phyloP scores from a whole-genome alignment of 2,888 invertebrate species.

The Microplitis manilae region DNA sequence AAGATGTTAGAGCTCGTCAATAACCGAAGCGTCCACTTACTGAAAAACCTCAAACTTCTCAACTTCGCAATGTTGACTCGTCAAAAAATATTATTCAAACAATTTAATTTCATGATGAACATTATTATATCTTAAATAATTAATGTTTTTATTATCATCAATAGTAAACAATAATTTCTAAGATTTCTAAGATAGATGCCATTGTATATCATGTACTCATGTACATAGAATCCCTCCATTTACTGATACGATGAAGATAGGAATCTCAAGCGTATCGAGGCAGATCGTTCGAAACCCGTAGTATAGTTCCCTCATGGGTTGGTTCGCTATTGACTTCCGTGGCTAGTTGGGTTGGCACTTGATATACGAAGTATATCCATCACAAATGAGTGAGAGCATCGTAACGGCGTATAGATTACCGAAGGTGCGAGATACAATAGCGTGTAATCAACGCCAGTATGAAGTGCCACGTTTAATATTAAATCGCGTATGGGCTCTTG shows the following conservation, averaged over 20 bases:
- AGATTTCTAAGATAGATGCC: not conserved
- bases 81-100: no score
- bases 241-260: not conserved
- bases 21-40: constrained; percentile 6
- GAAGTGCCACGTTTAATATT: constrained; percentile 39
- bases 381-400: constrained; percentile 43
- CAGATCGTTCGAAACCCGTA: constrained; percentile 28
- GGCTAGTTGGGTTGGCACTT: constrained; percentile 26
- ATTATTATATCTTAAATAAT: not conserved
- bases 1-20: constrained; percentile 10
- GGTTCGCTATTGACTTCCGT: constrained; percentile 42
- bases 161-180: not conserved
- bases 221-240: not conserved
- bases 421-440: constrained; percentile 64
- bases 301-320: constrained; percentile 19
- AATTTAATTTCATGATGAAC: not conserved
- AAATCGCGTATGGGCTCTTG: constrained; percentile 33
- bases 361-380: constrained; percentile 56
- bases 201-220: not conserved
- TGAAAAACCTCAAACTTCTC: constrained; percentile 13
- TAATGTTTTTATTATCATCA: not conserved
- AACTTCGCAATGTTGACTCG: not conserved
- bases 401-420: constrained; percentile 61
- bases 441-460: constrained; percentile 63
- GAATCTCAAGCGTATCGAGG: constrained; percentile 4